Evolutionary conservation across 2,797 vertebrate genomes (phyloP).

Genomic region (Syngnathus rostellatus): DNA sequence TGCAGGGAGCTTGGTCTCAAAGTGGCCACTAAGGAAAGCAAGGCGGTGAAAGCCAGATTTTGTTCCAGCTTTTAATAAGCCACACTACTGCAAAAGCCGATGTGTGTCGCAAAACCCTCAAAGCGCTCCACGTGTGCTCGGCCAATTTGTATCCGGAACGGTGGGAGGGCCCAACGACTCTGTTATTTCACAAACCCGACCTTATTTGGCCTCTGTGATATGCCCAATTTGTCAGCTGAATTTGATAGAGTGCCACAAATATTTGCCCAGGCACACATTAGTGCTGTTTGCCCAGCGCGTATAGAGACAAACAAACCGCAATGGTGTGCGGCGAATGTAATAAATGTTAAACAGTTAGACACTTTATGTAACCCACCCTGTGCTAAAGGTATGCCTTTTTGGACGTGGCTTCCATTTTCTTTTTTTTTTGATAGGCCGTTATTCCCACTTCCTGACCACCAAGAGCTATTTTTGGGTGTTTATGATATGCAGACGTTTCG

Average conservation of each 20-base stretch:
- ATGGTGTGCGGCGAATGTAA: constrained; percentile 67
- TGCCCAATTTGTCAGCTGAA: constrained; percentile 65
- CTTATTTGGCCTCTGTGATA: constrained; percentile 69
- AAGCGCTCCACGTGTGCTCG: constrained; percentile 52
- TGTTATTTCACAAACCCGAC: constrained; percentile 60
- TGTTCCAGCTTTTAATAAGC: constrained; percentile 67
- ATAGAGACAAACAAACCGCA: constrained; percentile 71
- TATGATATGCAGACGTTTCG: constrained; percentile 43
- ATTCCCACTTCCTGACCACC: constrained; percentile 61
- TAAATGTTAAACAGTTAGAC: constrained; percentile 69
- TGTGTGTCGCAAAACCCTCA: constrained; percentile 65
- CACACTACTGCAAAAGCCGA: constrained; percentile 46
- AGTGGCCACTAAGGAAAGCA: constrained; percentile 38
- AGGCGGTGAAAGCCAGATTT: constrained; percentile 66
- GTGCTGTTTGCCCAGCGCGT: constrained; percentile 65
- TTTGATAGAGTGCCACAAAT: constrained; percentile 72
- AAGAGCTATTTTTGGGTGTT: constrained; percentile 52
- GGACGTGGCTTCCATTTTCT: constrained; percentile 42
- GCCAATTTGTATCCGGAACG: constrained; percentile 57
- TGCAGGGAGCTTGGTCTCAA: constrained; percentile 41
- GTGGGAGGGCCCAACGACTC: constrained; percentile 55
- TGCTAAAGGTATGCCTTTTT: constrained; percentile 65
- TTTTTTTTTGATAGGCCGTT: constrained; percentile 65
- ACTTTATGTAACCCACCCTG: constrained; percentile 59
- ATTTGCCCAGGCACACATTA: constrained; percentile 66